These are phyloP conservation scores for Muscicapa adusta DNA, from an alignment of 2,113 vertebrate species.

Conservation along the genomic window DNA sequence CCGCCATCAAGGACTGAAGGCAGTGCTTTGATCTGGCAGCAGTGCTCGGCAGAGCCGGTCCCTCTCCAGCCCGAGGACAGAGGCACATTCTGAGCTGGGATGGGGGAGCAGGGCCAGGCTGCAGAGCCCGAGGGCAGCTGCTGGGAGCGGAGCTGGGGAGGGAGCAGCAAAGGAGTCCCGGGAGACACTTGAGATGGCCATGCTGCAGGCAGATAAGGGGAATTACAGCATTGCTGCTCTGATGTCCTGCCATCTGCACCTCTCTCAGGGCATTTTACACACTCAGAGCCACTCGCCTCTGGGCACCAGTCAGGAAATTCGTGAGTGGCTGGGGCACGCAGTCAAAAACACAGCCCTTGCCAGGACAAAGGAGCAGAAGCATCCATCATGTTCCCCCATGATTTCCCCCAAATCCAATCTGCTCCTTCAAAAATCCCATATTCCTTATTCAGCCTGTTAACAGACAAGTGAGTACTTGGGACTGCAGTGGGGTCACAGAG, in stretches of 20 bases:
- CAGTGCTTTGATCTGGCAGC: not conserved
- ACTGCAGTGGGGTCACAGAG: not conserved
- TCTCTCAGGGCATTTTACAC: not conserved
- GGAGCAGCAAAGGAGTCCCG: not conserved
- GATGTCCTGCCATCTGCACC: constrained; percentile 30
- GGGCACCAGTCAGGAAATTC: not conserved
- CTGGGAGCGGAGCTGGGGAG: not conserved
- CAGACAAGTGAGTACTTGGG: not conserved
- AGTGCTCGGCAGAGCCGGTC: not conserved
- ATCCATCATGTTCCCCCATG: rapidly evolving
- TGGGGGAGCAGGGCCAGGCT: not conserved
- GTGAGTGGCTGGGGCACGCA: rapidly evolving
- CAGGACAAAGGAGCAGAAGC: not conserved
- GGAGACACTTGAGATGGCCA: not conserved
- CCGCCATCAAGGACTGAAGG: not conserved
- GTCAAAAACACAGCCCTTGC: not conserved
- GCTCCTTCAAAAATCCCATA: not conserved
- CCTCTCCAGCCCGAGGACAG: not conserved
- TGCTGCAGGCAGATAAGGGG: constrained; percentile 42
- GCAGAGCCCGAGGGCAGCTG: not conserved
- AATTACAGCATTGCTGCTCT: constrained; percentile 33
- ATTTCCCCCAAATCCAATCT: not conserved
- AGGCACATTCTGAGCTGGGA: not conserved
- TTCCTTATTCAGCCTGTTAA: not conserved
- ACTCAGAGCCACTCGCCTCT: not conserved